Base-by-base conservation (phyloP, 2,797 vertebrate species). In the Holocentrus rufus region DNA sequence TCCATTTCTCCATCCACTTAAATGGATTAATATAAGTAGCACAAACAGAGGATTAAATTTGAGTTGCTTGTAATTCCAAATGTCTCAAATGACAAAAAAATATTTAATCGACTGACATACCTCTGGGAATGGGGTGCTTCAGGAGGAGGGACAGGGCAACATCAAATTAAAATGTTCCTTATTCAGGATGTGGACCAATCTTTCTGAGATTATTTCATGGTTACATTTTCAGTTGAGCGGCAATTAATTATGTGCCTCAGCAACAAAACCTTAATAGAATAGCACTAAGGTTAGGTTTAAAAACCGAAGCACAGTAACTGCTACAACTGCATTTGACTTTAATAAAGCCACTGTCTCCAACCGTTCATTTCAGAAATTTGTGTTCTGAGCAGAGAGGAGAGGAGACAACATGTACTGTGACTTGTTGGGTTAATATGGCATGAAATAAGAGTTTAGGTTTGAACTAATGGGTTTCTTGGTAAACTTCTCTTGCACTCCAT, bases 261-360 rank as follows among this genome's bases (percentile, higher is more conserved):
- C 39, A 44, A 44, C 39, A 44, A 44, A 15, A 44, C 14, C 39
- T 44, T 44, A 15, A 14, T 44, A 44, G 11, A 14, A 44, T 44
- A 44, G 39, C 3, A 4, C 14, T 39, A 39, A 8, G 6, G 6
- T 39, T 39, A 39, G 36, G n/a, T n/a, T n/a, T n/a, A n/a, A n/a
- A n/a, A n/a, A n/a, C n/a, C 14, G 3, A 44, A 73, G 79, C 31
- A 17, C 3, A n/a, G 49, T 53, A 73, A 61, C 58, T 7, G 25
- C 46, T 47, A 72, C 77, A 39, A 69, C 67, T 60, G 62, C 65
- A 39, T 81, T 67, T 74, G 52, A 72, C 63, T 77, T 79, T 58
- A 76, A 81, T 73, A 74, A 82, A 44, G 50, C 50, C 36, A 31
- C 18, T 49, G n/a, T 52, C 34, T 65, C 55, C 27, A 17, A 55